Percentiles rank a stretch among this genome's conserved stretches.
These are phyloP conservation scores for Catharus ustulatus DNA, from an alignment of 2,797 vertebrate species.

Conservation along the genomic window DNA sequence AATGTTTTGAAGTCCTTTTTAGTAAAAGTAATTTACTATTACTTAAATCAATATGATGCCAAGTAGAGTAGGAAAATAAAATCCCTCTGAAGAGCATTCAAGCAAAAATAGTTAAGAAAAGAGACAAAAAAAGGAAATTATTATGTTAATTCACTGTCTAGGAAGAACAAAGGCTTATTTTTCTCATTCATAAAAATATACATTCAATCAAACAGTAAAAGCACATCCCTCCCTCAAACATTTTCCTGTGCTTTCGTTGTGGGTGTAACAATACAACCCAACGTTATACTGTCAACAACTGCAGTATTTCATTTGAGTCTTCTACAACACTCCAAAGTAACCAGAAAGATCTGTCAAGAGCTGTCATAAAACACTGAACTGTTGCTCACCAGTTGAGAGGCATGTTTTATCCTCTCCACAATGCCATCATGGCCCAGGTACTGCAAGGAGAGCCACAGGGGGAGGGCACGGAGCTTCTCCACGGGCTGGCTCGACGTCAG, in stretches of 20 bases:
- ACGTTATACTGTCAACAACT: not conserved
- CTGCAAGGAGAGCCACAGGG: slow-evolving; percentile 95
- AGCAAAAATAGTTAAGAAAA: not conserved
- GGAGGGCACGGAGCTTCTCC: slow-evolving; percentile 91
- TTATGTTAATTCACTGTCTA: not conserved
- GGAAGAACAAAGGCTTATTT: not conserved
- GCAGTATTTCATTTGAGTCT: not conserved
- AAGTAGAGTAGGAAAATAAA: not conserved
- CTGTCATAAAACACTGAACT: not conserved
- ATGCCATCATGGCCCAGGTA: slow-evolving; percentile 92
- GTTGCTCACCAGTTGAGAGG: slow-evolving; percentile 84
- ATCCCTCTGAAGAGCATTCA: not conserved
- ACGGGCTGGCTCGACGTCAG: slow-evolving; percentile 90
- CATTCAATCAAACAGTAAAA: not conserved
- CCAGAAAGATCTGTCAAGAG: not conserved
- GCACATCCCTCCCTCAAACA: not conserved
- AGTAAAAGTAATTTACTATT: not conserved
- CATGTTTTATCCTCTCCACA: slow-evolving; percentile 88
- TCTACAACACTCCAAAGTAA: not conserved
- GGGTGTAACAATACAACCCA: not conserved
- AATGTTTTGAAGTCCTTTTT: not conserved
- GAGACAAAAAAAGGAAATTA: not conserved
- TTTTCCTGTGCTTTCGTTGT: not conserved
- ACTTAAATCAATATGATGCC: fast-evolving
- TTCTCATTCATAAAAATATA: not conserved